phyloP scores from a whole-genome alignment of 30 jellyfish, hydroid and myxozoan genomes.

The Rhopilema esculentum region DNA sequence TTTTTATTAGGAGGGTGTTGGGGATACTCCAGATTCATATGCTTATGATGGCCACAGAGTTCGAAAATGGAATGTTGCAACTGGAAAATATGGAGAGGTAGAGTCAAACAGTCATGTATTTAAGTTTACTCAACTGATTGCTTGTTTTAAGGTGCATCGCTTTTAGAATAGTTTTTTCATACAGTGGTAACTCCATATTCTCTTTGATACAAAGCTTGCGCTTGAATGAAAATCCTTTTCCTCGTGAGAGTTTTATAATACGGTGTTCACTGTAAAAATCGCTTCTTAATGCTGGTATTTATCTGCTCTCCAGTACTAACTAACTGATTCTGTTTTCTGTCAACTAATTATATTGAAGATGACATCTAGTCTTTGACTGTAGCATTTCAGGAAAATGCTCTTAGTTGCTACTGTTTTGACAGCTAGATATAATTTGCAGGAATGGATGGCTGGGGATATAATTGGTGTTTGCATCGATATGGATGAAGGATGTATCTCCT shows the following conservation, averaged over 20 bases:
- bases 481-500: conserved; percentile 93
- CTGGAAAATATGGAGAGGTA: conserved; percentile 99
- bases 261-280: too few relatives aligned
- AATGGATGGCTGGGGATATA: conserved; percentile 99
- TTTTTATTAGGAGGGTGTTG: conserved; percentile 99
- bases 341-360: too few relatives aligned
- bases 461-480: conserved; percentile 94
- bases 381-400: too few relatives aligned
- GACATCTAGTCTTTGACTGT: too few relatives aligned
- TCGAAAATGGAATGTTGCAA: conserved; percentile 98
- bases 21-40: conserved; percentile 97
- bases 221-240: too few relatives aligned
- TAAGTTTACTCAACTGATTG: not conserved
- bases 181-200: not conserved
- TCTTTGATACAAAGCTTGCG: too few relatives aligned
- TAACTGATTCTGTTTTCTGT: too few relatives aligned
- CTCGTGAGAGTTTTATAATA: too few relatives aligned
- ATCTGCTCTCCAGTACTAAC: too few relatives aligned
- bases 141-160: not conserved
- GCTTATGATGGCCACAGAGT: conserved; percentile 99
- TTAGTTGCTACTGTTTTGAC: not conserved
- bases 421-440: conserved; percentile 53
- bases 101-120: not conserved
- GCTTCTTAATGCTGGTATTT: too few relatives aligned
- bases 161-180: not conserved